A percentile compares a stretch with the other conserved stretches of the same genome.
phyloP scores from a whole-genome alignment of 2,888 invertebrate species.

The Tetragonula carbonaria region DNA sequence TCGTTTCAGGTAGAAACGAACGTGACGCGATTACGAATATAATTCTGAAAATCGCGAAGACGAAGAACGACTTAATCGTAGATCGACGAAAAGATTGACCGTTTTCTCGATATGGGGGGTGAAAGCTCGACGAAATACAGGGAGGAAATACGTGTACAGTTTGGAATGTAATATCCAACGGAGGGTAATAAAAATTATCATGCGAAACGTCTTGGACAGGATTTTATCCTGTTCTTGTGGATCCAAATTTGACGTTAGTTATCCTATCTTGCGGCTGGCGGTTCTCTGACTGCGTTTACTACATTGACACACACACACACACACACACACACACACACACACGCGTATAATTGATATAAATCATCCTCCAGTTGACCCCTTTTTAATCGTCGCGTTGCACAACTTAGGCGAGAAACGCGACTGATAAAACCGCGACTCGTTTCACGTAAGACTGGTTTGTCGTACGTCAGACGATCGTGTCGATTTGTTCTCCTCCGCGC shows the following conservation, averaged over 20 bases:
- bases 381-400: constrained; percentile 68
- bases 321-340: constrained; percentile 13
- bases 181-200: constrained; percentile 51
- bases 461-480: constrained; percentile 1
- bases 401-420: constrained; percentile 32
- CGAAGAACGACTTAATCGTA: not conserved
- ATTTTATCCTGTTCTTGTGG: constrained; percentile 49
- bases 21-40: no score
- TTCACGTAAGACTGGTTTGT: constrained; percentile 35
- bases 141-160: not conserved
- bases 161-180: constrained; percentile 19
- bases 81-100: not conserved
- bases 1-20: no score
- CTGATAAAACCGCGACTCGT: constrained; percentile 42
- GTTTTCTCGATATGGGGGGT: not conserved
- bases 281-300: constrained; percentile 47
- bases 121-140: not conserved
- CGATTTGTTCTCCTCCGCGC: not conserved
- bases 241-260: constrained; percentile 42
- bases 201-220: constrained; percentile 30
- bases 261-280: constrained; percentile 38
- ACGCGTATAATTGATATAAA: constrained; percentile 70
- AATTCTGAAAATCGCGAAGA: no score
- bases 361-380: constrained; percentile 76
- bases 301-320: constrained; percentile 37